Percentiles rank a stretch among this genome's conserved stretches.
Evolutionary conservation across 1,140 invertebrate species (phyloP).

Genomic region (Oedothorax gibbosus): DNA sequence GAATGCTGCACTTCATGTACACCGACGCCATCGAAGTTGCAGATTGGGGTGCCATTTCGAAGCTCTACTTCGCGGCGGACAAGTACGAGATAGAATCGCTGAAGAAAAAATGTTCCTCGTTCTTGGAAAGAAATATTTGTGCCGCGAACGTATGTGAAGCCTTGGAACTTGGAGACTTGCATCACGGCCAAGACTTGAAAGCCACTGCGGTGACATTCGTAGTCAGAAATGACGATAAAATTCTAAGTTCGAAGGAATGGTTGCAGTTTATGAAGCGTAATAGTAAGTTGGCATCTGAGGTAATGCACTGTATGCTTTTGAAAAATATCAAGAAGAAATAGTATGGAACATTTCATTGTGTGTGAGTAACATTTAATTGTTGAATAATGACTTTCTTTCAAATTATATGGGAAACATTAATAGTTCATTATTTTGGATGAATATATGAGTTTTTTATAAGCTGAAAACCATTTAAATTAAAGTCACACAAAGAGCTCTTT

Average conservation of each 20-base stretch:
- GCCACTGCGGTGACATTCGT: background rate
- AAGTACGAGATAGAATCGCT: background rate
- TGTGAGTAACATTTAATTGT: no score
- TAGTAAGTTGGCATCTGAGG: background rate
- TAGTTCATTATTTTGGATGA: no score
- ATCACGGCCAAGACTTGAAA: background rate
- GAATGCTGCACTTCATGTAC: constrained; percentile 5
- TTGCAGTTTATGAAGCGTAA: background rate
- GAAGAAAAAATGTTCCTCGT: background rate
- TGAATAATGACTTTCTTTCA: no score
- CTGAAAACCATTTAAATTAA: no score
- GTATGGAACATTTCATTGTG: no score
- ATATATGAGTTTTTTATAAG: no score
- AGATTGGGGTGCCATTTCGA: no score
- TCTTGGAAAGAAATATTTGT: background rate
- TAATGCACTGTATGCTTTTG: background rate
- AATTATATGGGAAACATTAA: no score
- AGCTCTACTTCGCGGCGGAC: background rate
- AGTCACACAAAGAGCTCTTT: no score
- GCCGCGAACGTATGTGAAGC: background rate
- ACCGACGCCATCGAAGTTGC: background rate
- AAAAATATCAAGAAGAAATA: background rate
- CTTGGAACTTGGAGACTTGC: background rate
- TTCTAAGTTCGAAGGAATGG: background rate
- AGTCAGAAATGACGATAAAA: background rate